Evolutionary conservation across 1,140 invertebrate genomes (phyloP).

Genomic region (Paraescarpia echinospica): DNA sequence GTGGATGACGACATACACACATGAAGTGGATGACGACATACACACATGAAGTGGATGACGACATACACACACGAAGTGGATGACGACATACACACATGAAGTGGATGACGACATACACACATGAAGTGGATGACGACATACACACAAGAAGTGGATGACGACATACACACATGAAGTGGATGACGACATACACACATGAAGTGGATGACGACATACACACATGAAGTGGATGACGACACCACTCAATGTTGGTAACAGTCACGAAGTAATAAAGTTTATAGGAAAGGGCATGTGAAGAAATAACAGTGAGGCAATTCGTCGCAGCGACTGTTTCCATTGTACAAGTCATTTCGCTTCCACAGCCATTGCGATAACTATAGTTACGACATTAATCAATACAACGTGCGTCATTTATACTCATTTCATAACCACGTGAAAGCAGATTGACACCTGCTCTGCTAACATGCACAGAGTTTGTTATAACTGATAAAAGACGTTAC

Average conservation of each 20-base stretch:
- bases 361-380: too few species aligned
- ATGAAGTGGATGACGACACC: neutral
- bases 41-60: neutral
- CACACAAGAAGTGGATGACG: neutral
- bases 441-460: too few species aligned
- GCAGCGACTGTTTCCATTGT: too few species aligned
- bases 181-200: too few species aligned
- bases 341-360: too few species aligned
- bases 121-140: neutral
- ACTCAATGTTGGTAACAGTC: neutral
- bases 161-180: too few species aligned
- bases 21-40: neutral
- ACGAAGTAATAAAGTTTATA: neutral
- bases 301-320: neutral
- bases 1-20: neutral
- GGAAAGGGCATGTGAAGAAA: neutral
- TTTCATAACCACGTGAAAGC: too few species aligned
- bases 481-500: too few species aligned
- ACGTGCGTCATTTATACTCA: too few species aligned
- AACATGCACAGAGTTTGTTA: too few species aligned
- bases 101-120: neutral
- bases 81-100: neutral
- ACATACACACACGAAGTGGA: neutral
- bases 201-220: too few species aligned
- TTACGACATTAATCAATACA: too few species aligned